These are phyloP conservation scores for Melipona bicolor DNA, from an alignment of 2,888 invertebrate species.

Conservation along the genomic window DNA sequence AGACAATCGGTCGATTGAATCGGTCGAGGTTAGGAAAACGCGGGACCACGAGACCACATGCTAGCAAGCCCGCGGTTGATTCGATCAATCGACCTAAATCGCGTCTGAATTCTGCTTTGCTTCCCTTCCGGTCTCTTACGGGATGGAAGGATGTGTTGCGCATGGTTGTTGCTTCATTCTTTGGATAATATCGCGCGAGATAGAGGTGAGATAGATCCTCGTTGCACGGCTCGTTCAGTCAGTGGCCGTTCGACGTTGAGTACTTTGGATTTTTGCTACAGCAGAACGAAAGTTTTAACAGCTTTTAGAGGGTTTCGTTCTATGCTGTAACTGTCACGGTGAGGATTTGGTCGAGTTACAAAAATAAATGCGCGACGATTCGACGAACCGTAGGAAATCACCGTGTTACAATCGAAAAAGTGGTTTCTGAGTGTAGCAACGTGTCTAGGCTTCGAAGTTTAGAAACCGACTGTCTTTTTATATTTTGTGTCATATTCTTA, in stretches of 20 bases:
- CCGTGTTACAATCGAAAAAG: no score
- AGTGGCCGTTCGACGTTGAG: background rate
- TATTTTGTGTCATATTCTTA: no score
- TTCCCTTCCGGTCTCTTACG: background rate
- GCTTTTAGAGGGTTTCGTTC: no score
- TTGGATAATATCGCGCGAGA: background rate
- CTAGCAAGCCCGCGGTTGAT: conserved; percentile 53
- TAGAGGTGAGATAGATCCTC: background rate
- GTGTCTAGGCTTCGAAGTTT: no score
- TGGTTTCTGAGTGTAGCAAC: no score
- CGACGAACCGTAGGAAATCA: no score
- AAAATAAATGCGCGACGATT: no score
- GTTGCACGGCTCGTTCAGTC: no score
- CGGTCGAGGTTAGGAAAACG: conserved; percentile 72
- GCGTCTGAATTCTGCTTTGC: conserved; percentile 12
- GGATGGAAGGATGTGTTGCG: background rate
- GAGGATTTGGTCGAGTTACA: no score
- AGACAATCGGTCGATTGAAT: conserved; percentile 77
- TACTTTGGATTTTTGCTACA: background rate
- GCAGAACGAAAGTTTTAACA: background rate
- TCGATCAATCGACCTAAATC: conserved; percentile 66
- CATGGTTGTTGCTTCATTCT: conserved; percentile 4
- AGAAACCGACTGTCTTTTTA: no score
- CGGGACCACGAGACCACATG: conserved; percentile 49
- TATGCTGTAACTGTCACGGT: no score